These are phyloP conservation scores for Temnothorax longispinosus DNA, from an alignment of 1,140 invertebrate species.

Conservation along the genomic window DNA sequence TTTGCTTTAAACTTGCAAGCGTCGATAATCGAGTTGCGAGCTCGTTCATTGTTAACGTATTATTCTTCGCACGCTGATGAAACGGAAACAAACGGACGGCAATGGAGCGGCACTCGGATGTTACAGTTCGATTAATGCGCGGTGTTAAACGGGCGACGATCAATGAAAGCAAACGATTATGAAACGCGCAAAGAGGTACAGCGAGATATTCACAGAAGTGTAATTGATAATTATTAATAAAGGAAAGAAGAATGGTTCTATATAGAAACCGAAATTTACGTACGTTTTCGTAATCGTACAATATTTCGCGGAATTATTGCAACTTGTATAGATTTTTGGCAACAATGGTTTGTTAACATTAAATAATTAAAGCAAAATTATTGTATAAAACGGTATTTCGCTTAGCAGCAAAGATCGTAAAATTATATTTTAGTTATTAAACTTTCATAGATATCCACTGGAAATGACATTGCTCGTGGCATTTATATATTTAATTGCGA, in stretches of 20 bases:
- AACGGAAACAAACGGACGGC: slow-evolving; percentile 53
- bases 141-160: slow-evolving; percentile 26
- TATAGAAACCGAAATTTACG: neutral
- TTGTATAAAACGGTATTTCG: neutral
- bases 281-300: neutral
- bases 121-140: slow-evolving; percentile 54
- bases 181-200: neutral
- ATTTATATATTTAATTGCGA: slow-evolving; percentile 12
- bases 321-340: neutral
- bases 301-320: neutral
- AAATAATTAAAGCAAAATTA: neutral
- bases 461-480: neutral
- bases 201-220: neutral
- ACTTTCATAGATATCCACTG: neutral
- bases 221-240: neutral
- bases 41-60: slow-evolving; percentile 54
- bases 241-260: neutral
- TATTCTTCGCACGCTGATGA: slow-evolving; percentile 54
- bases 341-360: neutral
- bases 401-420: neutral
- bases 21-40: slow-evolving; percentile 41
- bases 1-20: slow-evolving; percentile 52
- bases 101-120: slow-evolving; percentile 17
- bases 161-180: neutral
- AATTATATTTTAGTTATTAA: slow-evolving; percentile 3